Evolutionary conservation across 2,888 invertebrate genomes (phyloP).

Genomic region (Tetragonisca angustula): DNA sequence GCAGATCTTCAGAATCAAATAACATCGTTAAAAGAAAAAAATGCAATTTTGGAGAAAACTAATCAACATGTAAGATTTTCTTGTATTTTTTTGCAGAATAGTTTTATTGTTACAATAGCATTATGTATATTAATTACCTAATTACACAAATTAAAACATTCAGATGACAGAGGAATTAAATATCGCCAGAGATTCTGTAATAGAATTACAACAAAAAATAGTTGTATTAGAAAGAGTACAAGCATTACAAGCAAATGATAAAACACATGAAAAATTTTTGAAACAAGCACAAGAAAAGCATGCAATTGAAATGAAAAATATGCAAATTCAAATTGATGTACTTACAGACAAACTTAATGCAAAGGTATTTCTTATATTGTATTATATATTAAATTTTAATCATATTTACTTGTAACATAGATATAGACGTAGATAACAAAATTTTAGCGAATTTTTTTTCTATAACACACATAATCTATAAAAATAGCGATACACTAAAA

Average conservation of each 20-base stretch:
- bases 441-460: slow-evolving; percentile 3
- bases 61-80: slow-evolving; percentile 77
- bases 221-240: slow-evolving; percentile 78
- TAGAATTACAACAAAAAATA: slow-evolving; percentile 79
- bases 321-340: slow-evolving; percentile 85
- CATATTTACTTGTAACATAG: neutral
- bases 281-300: slow-evolving; percentile 85
- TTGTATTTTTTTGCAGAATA: neutral
- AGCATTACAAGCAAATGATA: slow-evolving; percentile 76
- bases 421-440: neutral
- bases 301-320: slow-evolving; percentile 83
- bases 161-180: slow-evolving; percentile 78
- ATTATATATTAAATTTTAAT: neutral
- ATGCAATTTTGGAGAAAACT: slow-evolving; percentile 76
- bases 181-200: slow-evolving; percentile 75
- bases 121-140: slow-evolving; percentile 1
- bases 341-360: slow-evolving; percentile 81
- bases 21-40: slow-evolving; percentile 73
- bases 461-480: neutral
- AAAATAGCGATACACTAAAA: neutral
- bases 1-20: slow-evolving; percentile 76
- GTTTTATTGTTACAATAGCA: neutral
- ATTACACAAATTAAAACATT: slow-evolving; percentile 29
- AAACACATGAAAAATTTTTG: slow-evolving; percentile 81
- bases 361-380: slow-evolving; percentile 72